phyloP scores from a whole-genome alignment of 2,113 vertebrate genomes.

The Salvelinus sp. region DNA sequence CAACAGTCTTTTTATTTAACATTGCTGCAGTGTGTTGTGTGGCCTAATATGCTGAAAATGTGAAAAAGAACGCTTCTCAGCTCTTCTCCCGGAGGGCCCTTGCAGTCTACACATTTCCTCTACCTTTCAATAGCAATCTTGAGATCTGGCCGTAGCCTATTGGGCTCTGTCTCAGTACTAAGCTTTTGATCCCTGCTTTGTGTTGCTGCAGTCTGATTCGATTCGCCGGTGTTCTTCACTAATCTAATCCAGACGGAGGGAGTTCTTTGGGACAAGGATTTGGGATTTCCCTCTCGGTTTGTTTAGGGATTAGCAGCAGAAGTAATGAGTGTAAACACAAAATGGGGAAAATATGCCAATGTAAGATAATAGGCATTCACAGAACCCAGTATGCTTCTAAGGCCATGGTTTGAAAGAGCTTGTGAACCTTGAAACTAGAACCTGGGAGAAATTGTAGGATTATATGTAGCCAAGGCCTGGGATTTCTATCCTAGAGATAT shows the following conservation, averaged over 20 bases:
- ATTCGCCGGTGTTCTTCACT: conserved; percentile 41
- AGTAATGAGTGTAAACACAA: conserved; percentile 25
- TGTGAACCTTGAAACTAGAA: conserved; percentile 5
- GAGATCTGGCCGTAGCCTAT: too few relatives aligned
- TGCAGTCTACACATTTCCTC: conserved; percentile 37
- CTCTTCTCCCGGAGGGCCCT: conserved; percentile 27
- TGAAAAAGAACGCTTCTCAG: too few relatives aligned
- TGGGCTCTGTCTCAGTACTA: too few relatives aligned
- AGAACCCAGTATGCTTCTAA: conserved; percentile 47
- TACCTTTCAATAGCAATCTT: too few relatives aligned
- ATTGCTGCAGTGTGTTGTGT: too few relatives aligned
- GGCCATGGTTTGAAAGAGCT: not conserved
- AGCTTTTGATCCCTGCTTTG: conserved; percentile 16
- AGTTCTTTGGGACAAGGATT: conserved; percentile 42
- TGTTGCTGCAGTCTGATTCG: conserved; percentile 34
- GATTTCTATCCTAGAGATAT: too few relatives aligned
- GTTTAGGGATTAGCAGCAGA: conserved; percentile 51
- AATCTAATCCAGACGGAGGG: conserved; percentile 26
- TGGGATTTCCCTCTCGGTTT: conserved; percentile 21
- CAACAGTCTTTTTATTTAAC: too few relatives aligned
- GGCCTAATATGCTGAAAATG: too few relatives aligned
- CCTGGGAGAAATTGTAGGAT: too few relatives aligned
- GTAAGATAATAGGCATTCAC: conserved; percentile 52
- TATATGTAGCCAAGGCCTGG: conserved; percentile 2
- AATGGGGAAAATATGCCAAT: conserved; percentile 43